Conservation (phyloP, 2,113 vertebrate genomes). For the Anhinga anhinga region DNA sequence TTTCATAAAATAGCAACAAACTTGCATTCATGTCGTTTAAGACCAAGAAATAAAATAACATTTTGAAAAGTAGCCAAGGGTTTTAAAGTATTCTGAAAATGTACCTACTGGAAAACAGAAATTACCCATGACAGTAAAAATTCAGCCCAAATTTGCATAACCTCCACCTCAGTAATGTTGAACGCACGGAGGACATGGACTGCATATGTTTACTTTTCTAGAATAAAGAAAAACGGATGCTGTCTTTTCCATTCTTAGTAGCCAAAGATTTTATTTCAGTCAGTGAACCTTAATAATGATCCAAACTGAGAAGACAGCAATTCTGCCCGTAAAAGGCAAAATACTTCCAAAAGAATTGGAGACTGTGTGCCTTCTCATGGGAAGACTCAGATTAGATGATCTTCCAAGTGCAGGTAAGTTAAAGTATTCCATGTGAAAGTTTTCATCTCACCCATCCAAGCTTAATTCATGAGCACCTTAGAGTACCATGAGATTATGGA, state of each 20-base stretch:
- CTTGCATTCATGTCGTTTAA: not conserved
- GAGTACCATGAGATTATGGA: not conserved
- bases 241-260: not conserved
- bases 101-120: not conserved
- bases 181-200: not conserved
- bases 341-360: not conserved
- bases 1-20: not conserved
- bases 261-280: conserved; percentile 3
- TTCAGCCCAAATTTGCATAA: not conserved
- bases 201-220: not conserved
- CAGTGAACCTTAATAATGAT: not conserved
- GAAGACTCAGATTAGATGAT: not conserved
- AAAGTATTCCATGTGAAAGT: not conserved
- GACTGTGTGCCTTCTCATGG: not conserved
- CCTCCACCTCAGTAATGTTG: not conserved
- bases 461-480: not conserved
- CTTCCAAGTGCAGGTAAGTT: not conserved
- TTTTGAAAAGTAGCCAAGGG: not conserved
- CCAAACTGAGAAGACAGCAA: not conserved
- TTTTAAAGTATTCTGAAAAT: conserved; percentile 39
- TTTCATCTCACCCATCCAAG: not conserved
- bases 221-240: not conserved
- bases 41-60: not conserved
- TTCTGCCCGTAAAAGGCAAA: not conserved
- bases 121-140: not conserved